Evolutionary conservation across 2,888 invertebrate species (phyloP), one percentile per base, ranked within the genome.

Genomic region (Drosophila paranaensis): DNA sequence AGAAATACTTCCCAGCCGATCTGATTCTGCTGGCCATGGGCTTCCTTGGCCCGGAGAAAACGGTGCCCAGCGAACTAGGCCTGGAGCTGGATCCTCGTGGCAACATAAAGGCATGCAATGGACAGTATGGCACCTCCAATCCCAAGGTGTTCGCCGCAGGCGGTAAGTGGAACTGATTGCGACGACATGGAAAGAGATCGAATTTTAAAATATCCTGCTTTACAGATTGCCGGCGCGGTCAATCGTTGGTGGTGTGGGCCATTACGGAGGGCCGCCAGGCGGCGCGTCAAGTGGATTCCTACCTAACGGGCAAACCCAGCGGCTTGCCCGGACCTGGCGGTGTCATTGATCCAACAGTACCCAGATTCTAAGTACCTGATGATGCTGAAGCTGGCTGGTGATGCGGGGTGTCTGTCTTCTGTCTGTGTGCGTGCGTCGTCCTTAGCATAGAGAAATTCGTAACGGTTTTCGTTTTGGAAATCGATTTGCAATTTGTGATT

Each of bases 181-280:
- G 11, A 14, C 27, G 20, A 43, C 13, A 9, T 8, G 33, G 3
- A 11, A 56, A 30, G 0, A 3, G n/a, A 3, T 9, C 10, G 30
- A 56, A 16, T 14, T 11, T 40, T 27, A 3, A 10, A 48, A 30
- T 20, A 37, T 61, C 4, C 6, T 51, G 1, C 11, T 9, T 56
- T 71, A 8, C 92, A 98, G 99, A 99, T 94, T 99, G 99, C 92
- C 96, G 98, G 40, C 95, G 99, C 83, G 99, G 99, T n/a, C 99
- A 99, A 92, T 99, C 99, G 0, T 94, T 99, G 65, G 98, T 99
- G 6, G 99, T 99, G 10, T 99, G 99, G 98, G 99, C 99, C 25
- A 99, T 99, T 77, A 95, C 97, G 0, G 99, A 99, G 93, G 99
- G 99, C 2, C 95, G 99, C n/a, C 99, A 98, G 93, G 99, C 98